These are phyloP conservation scores for Peromyscus maniculatus DNA, from an alignment of 2,113 vertebrate species.

Conservation along the genomic window DNA sequence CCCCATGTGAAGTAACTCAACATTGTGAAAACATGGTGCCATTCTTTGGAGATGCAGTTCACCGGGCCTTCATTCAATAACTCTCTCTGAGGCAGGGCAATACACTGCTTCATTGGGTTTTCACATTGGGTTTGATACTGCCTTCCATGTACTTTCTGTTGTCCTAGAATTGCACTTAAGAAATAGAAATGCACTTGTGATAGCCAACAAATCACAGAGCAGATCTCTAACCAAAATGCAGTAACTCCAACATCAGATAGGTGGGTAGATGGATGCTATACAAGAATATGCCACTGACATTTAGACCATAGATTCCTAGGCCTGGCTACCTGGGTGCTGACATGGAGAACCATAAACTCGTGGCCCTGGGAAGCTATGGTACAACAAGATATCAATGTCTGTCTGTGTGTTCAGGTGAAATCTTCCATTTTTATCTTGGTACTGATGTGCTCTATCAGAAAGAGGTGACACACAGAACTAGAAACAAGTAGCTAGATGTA, in stretches of 20 bases:
- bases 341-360: not conserved
- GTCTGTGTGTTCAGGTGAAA: not conserved
- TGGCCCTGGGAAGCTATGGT: not conserved
- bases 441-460: not conserved
- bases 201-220: not conserved
- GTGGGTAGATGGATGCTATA: not conserved
- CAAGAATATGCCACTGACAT: not conserved
- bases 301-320: not conserved
- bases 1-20: constrained; percentile 5
- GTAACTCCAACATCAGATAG: not conserved
- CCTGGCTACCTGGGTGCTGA: not conserved
- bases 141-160: not conserved
- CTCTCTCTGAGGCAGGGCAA: not conserved
- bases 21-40: not conserved
- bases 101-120: not conserved
- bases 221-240: not conserved
- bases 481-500: not conserved
- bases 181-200: not conserved
- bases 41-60: not conserved
- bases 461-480: not conserved
- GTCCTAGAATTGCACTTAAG: constrained; percentile 1
- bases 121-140: not conserved
- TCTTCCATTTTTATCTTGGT: not conserved
- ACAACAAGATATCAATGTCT: not conserved
- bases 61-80: not conserved